Evolutionary conservation across 2,113 vertebrate species (phyloP), one percentile per base, ranked within the genome.

Genomic region (Terrapene triunguis): DNA sequence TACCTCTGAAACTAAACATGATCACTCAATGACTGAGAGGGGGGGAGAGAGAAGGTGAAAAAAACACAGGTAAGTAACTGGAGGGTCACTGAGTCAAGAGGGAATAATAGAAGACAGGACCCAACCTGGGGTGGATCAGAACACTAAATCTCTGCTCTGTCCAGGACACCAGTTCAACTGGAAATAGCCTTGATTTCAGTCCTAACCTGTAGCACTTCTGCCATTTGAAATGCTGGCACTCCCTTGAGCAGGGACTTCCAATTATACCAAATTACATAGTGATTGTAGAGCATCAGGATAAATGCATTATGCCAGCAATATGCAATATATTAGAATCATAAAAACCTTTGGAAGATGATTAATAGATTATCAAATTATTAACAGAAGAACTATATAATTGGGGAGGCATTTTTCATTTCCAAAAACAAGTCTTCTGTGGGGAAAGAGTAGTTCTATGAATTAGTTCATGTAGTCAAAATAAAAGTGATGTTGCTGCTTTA

Each of bases 211-310:
- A 84, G 82, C 54, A 78, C 2, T 88, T 84, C 59, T 0, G 2
- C 92, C 95, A 81, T n/a, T 97, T 83, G 93, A 42, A 95, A 96
- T 97, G 91, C 92, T 94, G 74, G 35, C 82, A 91, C 85, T 85
- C 85, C 84, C 85, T 94, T 92, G 83, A 81, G 89, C 86, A 91
- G 91, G 88, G 83, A 47, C 96, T 93, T 84, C 90, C 97, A 94
- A 86, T 96, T 96, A 93, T 85, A 92, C 80, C 53, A 96, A 98
- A 97, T 97, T 96, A 94, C 93, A 84, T 89, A 89, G 88, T 97
- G 94, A 97, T 96, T 97, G 96, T 96, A 86, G 83, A 97, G 92
- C 92, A 96, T 55, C 13, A 1, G 95, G 87, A 69, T 91, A 96
- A 94, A 92, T 88, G 85, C 92, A 88, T 80, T 91, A 82, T 94